Percentiles rank a stretch among this genome's conserved stretches.
These are phyloP conservation scores for Dolomedes plantarius DNA, from an alignment of 2,888 invertebrate genomes.

Conservation along the genomic window DNA sequence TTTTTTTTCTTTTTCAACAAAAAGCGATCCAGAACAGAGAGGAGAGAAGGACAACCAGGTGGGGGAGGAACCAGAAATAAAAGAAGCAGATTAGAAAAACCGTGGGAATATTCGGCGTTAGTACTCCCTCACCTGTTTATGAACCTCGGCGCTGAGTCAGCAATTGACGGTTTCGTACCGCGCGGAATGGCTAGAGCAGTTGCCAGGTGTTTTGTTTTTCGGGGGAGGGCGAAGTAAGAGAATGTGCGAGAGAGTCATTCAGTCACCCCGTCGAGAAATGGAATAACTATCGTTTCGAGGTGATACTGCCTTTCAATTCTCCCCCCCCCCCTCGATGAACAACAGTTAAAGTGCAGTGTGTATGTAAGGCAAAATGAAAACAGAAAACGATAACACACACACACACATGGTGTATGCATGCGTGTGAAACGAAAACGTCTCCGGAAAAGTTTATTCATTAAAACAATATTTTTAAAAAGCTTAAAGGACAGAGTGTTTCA, in stretches of 20 bases:
- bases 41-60: conserved; percentile 44
- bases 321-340: too few relatives aligned
- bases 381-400: too few relatives aligned
- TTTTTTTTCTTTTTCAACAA: too few relatives aligned
- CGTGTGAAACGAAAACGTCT: too few relatives aligned
- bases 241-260: neutral
- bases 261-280: neutral
- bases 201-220: conserved; percentile 62
- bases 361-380: too few relatives aligned
- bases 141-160: conserved; percentile 30
- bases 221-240: neutral
- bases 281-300: too few relatives aligned
- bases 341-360: too few relatives aligned
- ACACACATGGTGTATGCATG: too few relatives aligned
- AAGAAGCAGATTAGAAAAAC: conserved; percentile 12
- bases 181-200: neutral
- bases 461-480: too few relatives aligned
- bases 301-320: too few relatives aligned
- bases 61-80: conserved; percentile 36
- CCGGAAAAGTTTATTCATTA: too few relatives aligned
- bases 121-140: conserved; percentile 60
- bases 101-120: conserved; percentile 49
- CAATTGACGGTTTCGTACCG: neutral
- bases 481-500: too few relatives aligned
- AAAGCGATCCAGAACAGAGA: conserved; percentile 26